Conservation (phyloP, 2,113 vertebrate genomes). For the Diadophis punctatus region DNA sequence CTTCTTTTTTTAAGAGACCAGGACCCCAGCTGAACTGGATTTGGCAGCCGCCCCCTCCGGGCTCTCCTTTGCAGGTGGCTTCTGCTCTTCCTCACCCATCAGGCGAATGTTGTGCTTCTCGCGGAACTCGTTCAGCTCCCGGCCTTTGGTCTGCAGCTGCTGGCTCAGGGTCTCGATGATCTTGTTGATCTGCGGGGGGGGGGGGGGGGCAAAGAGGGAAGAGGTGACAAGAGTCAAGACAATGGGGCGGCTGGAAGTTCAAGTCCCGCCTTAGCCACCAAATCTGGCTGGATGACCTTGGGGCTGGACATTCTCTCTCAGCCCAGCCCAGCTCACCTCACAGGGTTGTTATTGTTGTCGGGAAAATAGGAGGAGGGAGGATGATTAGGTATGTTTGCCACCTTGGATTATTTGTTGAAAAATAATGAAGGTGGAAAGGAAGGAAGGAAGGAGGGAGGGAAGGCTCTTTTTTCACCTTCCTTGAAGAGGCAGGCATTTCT, state of each 20-base stretch:
- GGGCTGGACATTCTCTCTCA: not conserved
- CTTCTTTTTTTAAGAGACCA: constrained; percentile 79
- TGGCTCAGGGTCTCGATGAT: constrained; percentile 78
- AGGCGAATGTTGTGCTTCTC: constrained; percentile 92
- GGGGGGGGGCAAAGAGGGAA: not conserved
- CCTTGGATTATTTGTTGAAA: not conserved
- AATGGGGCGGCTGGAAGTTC: not conserved
- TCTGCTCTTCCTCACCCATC: constrained; percentile 83
- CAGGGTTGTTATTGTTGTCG: not conserved
- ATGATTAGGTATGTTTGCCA: not conserved
- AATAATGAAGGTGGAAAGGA: not conserved
- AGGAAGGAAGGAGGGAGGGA: not conserved
- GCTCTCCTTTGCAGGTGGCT: constrained; percentile 70
- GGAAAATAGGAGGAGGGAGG: not conserved
- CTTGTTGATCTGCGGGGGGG: constrained; percentile 72
- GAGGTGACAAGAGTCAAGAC: not conserved
- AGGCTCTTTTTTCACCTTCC: not conserved
- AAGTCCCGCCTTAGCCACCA: not conserved
- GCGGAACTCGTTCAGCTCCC: constrained; percentile 88
- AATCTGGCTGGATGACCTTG: not conserved
- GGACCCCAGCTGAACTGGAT: constrained; percentile 73
- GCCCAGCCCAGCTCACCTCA: not conserved
- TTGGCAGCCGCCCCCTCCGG: constrained; percentile 75
- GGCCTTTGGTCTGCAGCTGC: constrained; percentile 86
- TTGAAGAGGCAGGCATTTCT: not conserved